Evolutionary conservation across 1,140 invertebrate genomes (phyloP), one percentile per base, ranked within the genome.

Genomic region (Solen grandis): DNA sequence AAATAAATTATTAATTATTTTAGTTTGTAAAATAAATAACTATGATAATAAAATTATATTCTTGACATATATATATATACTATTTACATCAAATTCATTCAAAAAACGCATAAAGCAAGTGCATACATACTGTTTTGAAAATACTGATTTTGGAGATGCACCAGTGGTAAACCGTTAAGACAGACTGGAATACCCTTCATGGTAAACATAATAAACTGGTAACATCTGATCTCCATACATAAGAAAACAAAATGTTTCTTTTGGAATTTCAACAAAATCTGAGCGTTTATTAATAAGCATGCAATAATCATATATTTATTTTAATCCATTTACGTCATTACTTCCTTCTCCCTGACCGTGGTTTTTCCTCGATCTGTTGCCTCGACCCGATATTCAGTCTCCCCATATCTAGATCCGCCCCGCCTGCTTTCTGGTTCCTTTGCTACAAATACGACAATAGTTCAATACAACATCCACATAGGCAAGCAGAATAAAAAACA

Each of bases 301-400:
- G 52, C 52, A n/a, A n/a, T n/a, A n/a, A n/a, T n/a, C n/a, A n/a
- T n/a, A n/a, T n/a, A n/a, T n/a, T n/a, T n/a, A n/a, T n/a, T n/a
- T n/a, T 54, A 25, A 1, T 50, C n/a, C 13, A 14, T n/a, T 50
- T 13, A 50, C n/a, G 46, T 13, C 13, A 14, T 50, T n/a, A 50
- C 13, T 50, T 13, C n/a, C n/a, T 60, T 35, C 36, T 68, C 5
- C 1, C n/a, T 0, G 65, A 38, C 29, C 33, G 36, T 13, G 65
- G 65, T 41, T 68, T 68, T 22, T 68, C 31, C 33, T 68, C 33
- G 5, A 68, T 41, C 14, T n/a, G 35, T 22, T 35, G 13, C 13
- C 65, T 27, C 25, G 33, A 38, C 19, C 65, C 65, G n/a, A 41
- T 38, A 16, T 68, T 22, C 5, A 68, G 36, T 0, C 65, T 16